These are phyloP conservation scores for Hydrocynus forskahlii DNA, from an alignment of 2,797 vertebrate genomes.

Conservation along the genomic window DNA sequence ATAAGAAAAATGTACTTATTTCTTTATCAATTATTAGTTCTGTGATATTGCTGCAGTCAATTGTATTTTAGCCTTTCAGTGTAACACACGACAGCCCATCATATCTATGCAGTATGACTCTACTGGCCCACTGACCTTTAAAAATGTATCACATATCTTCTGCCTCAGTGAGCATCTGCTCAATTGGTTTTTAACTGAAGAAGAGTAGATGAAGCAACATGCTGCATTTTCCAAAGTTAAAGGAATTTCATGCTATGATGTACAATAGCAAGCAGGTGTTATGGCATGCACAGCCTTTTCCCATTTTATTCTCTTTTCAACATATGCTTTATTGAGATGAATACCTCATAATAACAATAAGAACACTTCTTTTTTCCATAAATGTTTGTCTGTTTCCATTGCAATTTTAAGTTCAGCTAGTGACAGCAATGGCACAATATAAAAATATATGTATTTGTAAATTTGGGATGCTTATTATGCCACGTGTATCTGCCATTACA, in stretches of 20 bases:
- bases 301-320: too few relatives aligned
- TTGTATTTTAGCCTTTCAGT: background rate
- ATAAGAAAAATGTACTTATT: background rate
- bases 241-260: background rate
- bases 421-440: too few relatives aligned
- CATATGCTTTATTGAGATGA: too few relatives aligned
- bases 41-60: background rate
- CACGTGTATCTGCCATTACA: too few relatives aligned
- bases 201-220: slow-evolving; percentile 20
- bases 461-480: too few relatives aligned
- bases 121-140: slow-evolving; percentile 50
- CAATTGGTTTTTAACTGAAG: slow-evolving; percentile 40
- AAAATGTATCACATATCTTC: slow-evolving; percentile 52
- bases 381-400: too few relatives aligned
- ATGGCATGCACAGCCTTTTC: background rate
- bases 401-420: too few relatives aligned
- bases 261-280: background rate
- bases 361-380: too few relatives aligned
- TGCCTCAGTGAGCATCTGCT: slow-evolving; percentile 50
- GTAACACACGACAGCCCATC: slow-evolving; percentile 41
- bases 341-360: too few relatives aligned
- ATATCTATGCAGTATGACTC: slow-evolving; percentile 43
- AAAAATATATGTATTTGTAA: too few relatives aligned
- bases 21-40: background rate
- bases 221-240: background rate